Percentiles rank a stretch among this genome's conserved stretches.
phyloP scores from a whole-genome alignment of 2,888 invertebrate species.

The Linnaemya vulpina region DNA sequence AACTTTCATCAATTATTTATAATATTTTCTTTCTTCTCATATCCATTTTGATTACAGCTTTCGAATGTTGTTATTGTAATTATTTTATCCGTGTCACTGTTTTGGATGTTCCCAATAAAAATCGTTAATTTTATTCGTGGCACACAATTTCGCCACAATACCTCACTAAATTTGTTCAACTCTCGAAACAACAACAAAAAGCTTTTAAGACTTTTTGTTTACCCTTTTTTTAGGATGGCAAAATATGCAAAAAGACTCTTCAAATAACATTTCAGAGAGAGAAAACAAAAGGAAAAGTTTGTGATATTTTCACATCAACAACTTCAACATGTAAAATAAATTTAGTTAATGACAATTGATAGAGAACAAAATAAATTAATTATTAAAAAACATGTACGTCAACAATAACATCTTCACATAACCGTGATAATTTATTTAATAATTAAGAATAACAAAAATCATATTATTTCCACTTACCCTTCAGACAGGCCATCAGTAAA shows the following conservation, averaged over 20 bases:
- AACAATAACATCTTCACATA: not conserved
- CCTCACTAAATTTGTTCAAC: not conserved
- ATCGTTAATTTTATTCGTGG: constrained; percentile 26
- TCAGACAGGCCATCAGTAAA: not conserved
- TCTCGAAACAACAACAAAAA: not conserved
- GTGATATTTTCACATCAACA: constrained; percentile 13
- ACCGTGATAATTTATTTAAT: constrained; percentile 3
- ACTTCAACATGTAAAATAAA: not conserved
- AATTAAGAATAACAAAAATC: not conserved
- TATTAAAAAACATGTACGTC: not conserved
- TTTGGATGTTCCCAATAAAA: not conserved
- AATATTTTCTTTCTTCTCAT: not conserved
- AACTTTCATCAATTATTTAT: not conserved
- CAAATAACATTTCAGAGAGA: not conserved
- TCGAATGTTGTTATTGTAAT: not conserved
- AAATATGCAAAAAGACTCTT: not conserved
- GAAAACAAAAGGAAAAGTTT: not conserved
- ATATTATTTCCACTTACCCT: not conserved
- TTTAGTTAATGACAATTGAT: constrained; percentile 30
- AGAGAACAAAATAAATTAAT: constrained; percentile 10
- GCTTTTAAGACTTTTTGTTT: not conserved
- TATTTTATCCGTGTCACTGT: not conserved
- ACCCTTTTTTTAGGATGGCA: not conserved
- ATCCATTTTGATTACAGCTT: not conserved
- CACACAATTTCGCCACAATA: not conserved